Percentiles rank a stretch among this genome's conserved stretches.
phyloP scores from a whole-genome alignment of 2,888 invertebrate genomes.

The Polymixis flavicincta region DNA sequence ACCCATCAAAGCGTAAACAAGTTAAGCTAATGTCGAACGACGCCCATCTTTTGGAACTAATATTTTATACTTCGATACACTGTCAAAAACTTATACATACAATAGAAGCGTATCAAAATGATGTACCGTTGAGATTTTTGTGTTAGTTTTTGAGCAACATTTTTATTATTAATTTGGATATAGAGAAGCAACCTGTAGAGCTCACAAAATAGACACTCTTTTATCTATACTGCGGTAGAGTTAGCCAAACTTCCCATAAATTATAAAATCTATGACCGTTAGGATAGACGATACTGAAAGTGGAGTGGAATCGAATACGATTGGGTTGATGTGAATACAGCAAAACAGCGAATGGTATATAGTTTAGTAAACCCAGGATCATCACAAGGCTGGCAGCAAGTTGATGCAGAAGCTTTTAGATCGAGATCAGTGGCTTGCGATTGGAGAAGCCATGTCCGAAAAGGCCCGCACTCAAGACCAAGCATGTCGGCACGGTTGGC shows the following conservation, averaged over 20 bases:
- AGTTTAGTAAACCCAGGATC: neutral
- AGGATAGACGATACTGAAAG: neutral
- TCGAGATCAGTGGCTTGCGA: neutral
- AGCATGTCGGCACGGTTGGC: too few species aligned
- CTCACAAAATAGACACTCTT: neutral
- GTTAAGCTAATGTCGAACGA: constrained; percentile 90
- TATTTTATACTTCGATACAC: constrained; percentile 73
- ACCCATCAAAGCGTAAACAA: constrained; percentile 90
- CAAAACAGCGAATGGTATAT: neutral
- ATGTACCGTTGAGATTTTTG: constrained; percentile 18
- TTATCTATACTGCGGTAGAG: too few species aligned
- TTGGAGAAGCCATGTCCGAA: neutral
- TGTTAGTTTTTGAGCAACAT: neutral
- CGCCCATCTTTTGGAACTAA: constrained; percentile 89
- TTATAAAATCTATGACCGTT: neutral
- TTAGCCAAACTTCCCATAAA: neutral
- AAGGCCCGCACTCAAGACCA: too few species aligned
- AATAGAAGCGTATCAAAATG: constrained; percentile 56
- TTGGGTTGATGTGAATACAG: neutral
- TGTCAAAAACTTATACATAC: constrained; percentile 42
- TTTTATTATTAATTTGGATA: neutral
- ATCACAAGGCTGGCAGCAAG: too few species aligned
- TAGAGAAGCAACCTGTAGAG: neutral
- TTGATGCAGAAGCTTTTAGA: neutral
- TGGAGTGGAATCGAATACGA: neutral